These are phyloP conservation scores for Mirza zaza DNA, from an alignment of 2,113 vertebrate genomes.

Conservation along the genomic window DNA sequence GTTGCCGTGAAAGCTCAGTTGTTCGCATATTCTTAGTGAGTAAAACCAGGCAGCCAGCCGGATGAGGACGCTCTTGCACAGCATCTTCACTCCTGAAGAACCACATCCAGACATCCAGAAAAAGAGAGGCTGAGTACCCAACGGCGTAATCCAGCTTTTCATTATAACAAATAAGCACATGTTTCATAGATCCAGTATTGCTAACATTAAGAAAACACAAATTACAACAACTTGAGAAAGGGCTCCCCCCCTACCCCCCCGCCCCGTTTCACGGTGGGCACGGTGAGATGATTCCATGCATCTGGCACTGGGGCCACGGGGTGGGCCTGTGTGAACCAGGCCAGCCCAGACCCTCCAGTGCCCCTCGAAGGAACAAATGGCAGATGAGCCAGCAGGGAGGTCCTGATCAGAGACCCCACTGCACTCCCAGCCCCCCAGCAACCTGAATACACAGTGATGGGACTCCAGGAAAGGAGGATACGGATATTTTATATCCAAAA, in stretches of 20 bases:
- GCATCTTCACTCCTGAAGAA: background rate
- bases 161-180: background rate
- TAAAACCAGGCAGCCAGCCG: background rate
- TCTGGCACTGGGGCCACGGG: fast-evolving
- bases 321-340: background rate
- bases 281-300: background rate
- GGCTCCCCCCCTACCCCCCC: too few relatives aligned
- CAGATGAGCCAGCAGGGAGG: background rate
- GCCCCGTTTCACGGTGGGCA: background rate
- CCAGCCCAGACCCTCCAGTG: background rate
- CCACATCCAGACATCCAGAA: background rate
- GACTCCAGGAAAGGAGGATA: background rate
- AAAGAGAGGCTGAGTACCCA: background rate
- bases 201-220: background rate
- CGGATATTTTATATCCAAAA: background rate
- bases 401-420: background rate
- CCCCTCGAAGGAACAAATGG: background rate
- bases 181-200: background rate
- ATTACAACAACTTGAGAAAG: background rate
- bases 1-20: background rate
- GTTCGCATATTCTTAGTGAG: background rate
- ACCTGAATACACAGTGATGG: background rate
- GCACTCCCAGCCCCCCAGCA: background rate
- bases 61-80: background rate
- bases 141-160: background rate